Percentiles rank a stretch among this genome's conserved stretches.
Evolutionary conservation across 2,113 vertebrate genomes (phyloP).

Genomic region (Megaceryle maxima): DNA sequence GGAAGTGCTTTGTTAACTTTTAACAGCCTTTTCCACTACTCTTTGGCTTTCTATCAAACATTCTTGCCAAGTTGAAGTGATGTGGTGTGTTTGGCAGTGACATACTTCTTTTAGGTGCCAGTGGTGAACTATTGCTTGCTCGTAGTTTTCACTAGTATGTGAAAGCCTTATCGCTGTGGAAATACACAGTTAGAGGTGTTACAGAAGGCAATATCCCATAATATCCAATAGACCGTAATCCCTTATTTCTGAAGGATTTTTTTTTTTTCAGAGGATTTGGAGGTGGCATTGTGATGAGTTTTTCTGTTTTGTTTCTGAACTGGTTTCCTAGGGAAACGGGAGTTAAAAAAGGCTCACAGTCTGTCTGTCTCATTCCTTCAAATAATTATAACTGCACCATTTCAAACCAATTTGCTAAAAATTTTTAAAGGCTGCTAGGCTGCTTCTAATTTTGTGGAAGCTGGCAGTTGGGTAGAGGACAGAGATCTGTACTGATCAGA

Average conservation of each 20-base stretch:
- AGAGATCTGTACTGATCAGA: background rate
- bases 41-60: conserved; percentile 40
- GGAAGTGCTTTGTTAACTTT: conserved; percentile 71
- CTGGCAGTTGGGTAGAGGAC: background rate
- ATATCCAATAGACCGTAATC: background rate
- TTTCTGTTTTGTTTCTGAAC: conserved; percentile 46
- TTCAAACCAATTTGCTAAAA: background rate
- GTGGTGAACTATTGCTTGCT: conserved; percentile 45
- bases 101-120: conserved; percentile 50
- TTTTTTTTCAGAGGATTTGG: background rate
- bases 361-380: conserved; percentile 28
- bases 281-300: background rate
- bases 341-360: conserved; percentile 44
- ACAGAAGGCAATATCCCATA: background rate
- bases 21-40: conserved; percentile 68
- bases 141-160: conserved; percentile 14
- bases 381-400: background rate
- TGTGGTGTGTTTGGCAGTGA: conserved; percentile 63
- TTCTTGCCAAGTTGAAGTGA: conserved; percentile 60
- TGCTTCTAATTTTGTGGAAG: background rate
- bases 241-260: background rate
- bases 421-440: background rate
- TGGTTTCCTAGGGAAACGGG: conserved; percentile 36
- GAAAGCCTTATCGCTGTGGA: background rate
- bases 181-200: background rate